Evolutionary conservation across 2,797 vertebrate genomes (phyloP), one percentile per base, ranked within the genome.

Genomic region (Cuniculus paca): DNA sequence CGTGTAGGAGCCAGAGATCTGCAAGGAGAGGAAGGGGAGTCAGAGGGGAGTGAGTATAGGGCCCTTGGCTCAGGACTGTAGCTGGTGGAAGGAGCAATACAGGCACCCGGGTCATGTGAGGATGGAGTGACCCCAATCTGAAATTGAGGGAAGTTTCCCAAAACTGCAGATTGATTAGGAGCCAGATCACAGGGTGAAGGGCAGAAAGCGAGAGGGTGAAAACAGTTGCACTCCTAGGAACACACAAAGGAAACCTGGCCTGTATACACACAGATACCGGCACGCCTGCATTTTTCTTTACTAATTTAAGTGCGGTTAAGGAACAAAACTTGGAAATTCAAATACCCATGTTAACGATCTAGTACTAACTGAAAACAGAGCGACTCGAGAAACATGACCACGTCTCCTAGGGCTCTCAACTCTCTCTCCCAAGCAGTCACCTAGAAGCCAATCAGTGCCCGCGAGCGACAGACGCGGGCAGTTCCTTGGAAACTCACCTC

Each of bases 1-100:
- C n/a, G 97, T 96, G 92, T 97, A 6, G 83, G 92, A 94, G 54
- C 78, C 16, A 11, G 95, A 98, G 93, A 96, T 97, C 98, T 98
- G 98, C 85, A 95, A 96, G 45, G 54, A n/a, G n/a, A n/a, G n/a
- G n/a, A n/a, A n/a, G n/a, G n/a, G n/a, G n/a, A n/a, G n/a, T n/a
- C n/a, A n/a, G n/a, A n/a, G n/a, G n/a, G n/a, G n/a, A n/a, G n/a
- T n/a, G n/a, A n/a, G n/a, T n/a, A n/a, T n/a, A n/a, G n/a, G n/a
- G n/a, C 70, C 54, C 60, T 89, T 56, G 14, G 17, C 65, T 81
- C 24, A 24, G 56, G 17, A 31, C 61, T 31, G 50, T 7, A 36
- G 42, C 88, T 17, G 84, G 65, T 36, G 13, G 13, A 17, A 42
- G 56, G 79, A 31, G 20, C 36, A 8, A 14, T 2, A 20, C 8